Conservation (phyloP, 2,113 vertebrate species). For the Turdus rufiventris region DNA sequence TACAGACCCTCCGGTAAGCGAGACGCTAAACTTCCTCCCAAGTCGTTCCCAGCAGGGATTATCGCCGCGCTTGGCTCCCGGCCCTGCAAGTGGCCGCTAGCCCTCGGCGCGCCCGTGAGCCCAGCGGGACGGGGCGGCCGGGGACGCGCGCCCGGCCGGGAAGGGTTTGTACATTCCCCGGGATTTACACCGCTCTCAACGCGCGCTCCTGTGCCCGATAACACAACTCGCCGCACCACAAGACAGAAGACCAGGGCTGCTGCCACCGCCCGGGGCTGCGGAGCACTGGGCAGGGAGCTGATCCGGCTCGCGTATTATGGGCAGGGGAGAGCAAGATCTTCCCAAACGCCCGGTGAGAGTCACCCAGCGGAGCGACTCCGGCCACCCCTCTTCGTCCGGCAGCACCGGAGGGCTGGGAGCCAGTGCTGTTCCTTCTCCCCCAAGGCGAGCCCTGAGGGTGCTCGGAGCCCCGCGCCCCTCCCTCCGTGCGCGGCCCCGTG, state of each 20-base stretch:
- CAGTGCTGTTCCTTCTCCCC: not conserved
- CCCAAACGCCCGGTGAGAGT: not conserved
- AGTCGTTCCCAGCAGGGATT: not conserved
- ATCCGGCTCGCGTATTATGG: not conserved
- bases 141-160: not conserved
- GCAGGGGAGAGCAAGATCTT: not conserved
- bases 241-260: not conserved
- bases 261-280: not conserved
- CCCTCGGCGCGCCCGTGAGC: not conserved
- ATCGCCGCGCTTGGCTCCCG: not conserved
- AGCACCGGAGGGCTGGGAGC: not conserved
- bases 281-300: not conserved
- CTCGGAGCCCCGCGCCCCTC: not conserved
- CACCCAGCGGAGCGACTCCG: rapidly evolving
- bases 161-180: not conserved
- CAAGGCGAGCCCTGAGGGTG: not conserved
- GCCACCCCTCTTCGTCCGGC: not conserved
- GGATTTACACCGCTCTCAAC: not conserved
- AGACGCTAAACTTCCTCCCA: not conserved
- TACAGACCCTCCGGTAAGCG: not conserved
- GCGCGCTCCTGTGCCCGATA: too few relatives aligned
- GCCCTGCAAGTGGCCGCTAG: not conserved
- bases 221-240: not conserved
- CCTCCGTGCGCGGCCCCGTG: not conserved
- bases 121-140: not conserved